phyloP scores from a whole-genome alignment of 2,113 vertebrate species.

The Chionis minor region DNA sequence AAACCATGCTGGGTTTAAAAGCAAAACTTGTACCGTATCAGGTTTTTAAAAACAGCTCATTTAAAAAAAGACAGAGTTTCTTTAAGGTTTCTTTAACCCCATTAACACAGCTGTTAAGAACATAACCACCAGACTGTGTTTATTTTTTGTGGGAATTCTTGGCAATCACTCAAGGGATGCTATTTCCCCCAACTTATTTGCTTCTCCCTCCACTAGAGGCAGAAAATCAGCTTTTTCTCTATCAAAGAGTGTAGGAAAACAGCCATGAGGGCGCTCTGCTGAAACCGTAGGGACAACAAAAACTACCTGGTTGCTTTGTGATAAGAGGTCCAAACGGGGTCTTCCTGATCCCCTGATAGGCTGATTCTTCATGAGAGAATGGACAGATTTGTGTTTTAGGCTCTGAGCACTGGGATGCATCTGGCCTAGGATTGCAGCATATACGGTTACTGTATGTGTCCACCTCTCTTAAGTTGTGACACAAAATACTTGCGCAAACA shows the following conservation, averaged over 20 bases:
- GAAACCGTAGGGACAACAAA: neutral
- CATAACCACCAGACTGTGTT: conserved; percentile 66
- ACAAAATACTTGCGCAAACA: neutral
- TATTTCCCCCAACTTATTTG: conserved; percentile 38
- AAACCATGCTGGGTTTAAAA: neutral
- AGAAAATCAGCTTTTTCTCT: conserved; percentile 4
- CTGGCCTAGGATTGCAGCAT: neutral
- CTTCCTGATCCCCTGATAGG: neutral
- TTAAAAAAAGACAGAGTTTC: conserved; percentile 60
- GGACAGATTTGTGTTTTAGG: neutral
- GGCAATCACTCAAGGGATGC: conserved; percentile 58
- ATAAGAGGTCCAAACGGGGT: neutral
- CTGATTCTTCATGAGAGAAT: neutral
- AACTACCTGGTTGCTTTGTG: neutral
- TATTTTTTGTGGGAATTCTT: conserved; percentile 64
- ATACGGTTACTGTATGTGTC: accelerated
- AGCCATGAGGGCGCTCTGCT: neutral
- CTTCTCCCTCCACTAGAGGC: conserved; percentile 41
- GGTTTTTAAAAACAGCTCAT: conserved; percentile 29
- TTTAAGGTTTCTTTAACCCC: conserved; percentile 66
- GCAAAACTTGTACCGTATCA: neutral
- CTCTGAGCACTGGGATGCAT: neutral
- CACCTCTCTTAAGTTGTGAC: neutral
- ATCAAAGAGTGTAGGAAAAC: neutral
- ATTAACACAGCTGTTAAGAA: conserved; percentile 66